Conservation (phyloP, 1,140 invertebrate genomes). For the Pogonus chalceus region DNA sequence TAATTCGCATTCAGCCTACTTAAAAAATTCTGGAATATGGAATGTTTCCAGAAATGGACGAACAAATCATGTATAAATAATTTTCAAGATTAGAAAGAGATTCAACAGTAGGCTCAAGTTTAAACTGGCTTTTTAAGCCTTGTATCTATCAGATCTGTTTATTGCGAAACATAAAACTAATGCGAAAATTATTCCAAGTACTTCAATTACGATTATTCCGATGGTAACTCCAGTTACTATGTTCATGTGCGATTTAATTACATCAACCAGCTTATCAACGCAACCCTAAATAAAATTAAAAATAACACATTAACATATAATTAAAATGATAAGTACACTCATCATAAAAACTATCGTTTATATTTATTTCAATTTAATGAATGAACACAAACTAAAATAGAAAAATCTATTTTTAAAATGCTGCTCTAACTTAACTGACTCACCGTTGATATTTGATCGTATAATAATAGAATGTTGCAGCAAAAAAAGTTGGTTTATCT, state of each 20-base stretch:
- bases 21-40: background rate
- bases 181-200: constrained; percentile 67
- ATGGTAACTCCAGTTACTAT: constrained; percentile 54
- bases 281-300: constrained; percentile 57
- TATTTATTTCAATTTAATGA: too few species aligned
- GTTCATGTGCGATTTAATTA: constrained; percentile 47
- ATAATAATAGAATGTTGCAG: too few species aligned
- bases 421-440: constrained; percentile 24
- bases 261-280: constrained; percentile 53
- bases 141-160: constrained; percentile 53
- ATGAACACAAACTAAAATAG: too few species aligned
- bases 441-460: constrained; percentile 17
- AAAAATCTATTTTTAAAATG: too few species aligned
- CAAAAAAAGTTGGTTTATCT: too few species aligned
- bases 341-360: too few species aligned
- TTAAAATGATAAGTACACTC: too few species aligned
- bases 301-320: too few species aligned
- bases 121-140: constrained; percentile 44
- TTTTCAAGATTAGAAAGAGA: background rate
- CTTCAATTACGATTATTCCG: constrained; percentile 54
- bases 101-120: background rate
- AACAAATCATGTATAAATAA: background rate
- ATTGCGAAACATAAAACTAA: constrained; percentile 69
- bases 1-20: background rate
- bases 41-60: background rate